Percentiles rank a stretch among this genome's conserved stretches.
Conservation (phyloP, 2,113 vertebrate species). For the Heterochromis multidens region DNA sequence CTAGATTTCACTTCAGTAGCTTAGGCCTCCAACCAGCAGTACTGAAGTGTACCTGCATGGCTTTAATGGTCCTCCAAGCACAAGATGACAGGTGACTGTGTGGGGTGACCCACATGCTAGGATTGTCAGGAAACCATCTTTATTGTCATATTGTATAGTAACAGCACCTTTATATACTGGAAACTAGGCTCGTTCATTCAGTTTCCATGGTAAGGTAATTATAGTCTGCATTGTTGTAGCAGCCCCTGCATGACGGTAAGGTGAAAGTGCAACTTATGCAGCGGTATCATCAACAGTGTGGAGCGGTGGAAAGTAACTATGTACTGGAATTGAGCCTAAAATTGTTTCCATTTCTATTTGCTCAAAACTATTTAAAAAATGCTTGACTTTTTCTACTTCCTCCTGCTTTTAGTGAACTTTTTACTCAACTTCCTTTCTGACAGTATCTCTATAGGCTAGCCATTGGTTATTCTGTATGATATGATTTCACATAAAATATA, state of each 20-base stretch:
- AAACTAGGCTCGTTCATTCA: background rate
- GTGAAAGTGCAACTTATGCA: background rate
- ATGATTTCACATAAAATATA: background rate
- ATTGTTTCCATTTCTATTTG: background rate
- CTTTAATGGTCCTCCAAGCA: constrained; percentile 23
- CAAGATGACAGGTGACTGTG: constrained; percentile 4
- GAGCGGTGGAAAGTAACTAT: background rate
- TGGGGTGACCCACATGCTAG: background rate
- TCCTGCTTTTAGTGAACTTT: background rate
- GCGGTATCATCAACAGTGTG: background rate
- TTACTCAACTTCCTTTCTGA: background rate
- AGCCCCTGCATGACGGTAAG: background rate
- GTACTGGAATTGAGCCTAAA: background rate
- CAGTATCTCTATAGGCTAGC: background rate
- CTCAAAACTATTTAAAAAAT: background rate
- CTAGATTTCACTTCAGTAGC: constrained; percentile 27
- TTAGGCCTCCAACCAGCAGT: constrained; percentile 1
- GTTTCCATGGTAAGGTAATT: background rate
- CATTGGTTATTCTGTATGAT: background rate
- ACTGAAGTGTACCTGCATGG: background rate
- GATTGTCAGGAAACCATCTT: background rate
- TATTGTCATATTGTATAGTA: background rate
- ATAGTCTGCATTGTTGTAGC: background rate
- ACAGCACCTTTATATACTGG: background rate
- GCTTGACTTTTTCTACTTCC: background rate